A percentile compares a stretch with the other conserved stretches of the same genome.
These are phyloP conservation scores for Xiphophorus hellerii DNA, from an alignment of 2,113 vertebrate species.

Conservation along the genomic window DNA sequence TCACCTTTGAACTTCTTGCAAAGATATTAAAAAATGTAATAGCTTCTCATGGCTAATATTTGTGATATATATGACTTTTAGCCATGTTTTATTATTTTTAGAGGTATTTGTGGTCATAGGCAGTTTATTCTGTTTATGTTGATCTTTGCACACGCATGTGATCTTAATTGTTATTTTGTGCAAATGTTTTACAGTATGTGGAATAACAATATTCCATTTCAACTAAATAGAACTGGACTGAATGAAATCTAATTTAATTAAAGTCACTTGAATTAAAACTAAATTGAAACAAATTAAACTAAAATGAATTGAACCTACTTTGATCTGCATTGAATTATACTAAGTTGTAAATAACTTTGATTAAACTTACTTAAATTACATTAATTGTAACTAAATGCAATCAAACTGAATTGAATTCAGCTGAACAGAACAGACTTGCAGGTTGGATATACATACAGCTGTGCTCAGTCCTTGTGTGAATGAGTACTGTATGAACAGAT, in stretches of 20 bases:
- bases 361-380: no score
- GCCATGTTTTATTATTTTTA: not conserved
- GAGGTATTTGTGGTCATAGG: not conserved
- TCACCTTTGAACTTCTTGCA: not conserved
- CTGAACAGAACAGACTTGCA: not conserved
- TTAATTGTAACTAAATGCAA: no score
- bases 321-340: no score
- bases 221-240: no score
- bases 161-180: no score
- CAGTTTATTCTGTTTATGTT: not conserved
- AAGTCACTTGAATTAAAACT: no score
- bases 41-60: not conserved
- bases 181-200: no score
- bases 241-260: no score
- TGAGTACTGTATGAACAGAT: not conserved
- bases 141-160: not conserved
- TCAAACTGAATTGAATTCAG: not conserved
- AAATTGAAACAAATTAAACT: no score
- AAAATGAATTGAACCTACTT: no score
- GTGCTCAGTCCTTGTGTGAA: not conserved
- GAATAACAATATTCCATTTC: no score
- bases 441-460: not conserved
- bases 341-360: no score
- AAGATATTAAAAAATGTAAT: not conserved
- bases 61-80: not conserved